Percentiles rank a stretch among this genome's conserved stretches.
Evolutionary conservation across 64 coral and sea anemone species (phyloP).

Genomic region (Pocillopora damicornis): DNA sequence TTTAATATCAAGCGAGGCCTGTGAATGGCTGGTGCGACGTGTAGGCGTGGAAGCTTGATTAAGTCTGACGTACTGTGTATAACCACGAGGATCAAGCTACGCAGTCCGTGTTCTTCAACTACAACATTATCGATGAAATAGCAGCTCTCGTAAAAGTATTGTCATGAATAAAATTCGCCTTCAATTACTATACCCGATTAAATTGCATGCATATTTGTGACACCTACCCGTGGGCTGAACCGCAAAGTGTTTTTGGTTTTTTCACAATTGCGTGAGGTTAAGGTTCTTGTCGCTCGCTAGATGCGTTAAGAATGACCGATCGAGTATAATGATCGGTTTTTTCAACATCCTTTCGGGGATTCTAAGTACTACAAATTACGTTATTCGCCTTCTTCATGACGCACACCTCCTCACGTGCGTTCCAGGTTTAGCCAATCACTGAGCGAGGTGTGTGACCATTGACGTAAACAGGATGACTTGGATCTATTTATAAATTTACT

Average conservation of each 20-base stretch:
- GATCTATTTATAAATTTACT: slow-evolving; percentile 44
- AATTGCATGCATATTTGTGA: not conserved
- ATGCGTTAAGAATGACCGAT: slow-evolving; percentile 3
- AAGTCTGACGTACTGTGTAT: slow-evolving; percentile 30
- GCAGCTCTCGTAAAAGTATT: not conserved
- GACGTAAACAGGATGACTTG: slow-evolving; percentile 34
- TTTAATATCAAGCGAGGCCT: not conserved
- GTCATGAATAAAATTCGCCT: not conserved
- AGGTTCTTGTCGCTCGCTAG: not conserved
- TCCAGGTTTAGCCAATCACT: not conserved
- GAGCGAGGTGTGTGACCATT: not conserved
- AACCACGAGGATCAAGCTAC: slow-evolving; percentile 18
- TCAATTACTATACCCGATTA: not conserved
- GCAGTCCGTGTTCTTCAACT: not conserved
- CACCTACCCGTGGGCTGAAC: slow-evolving; percentile 6
- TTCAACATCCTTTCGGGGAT: slow-evolving; percentile 17
- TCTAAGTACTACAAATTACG: slow-evolving; percentile 36
- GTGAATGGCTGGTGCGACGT: not conserved
- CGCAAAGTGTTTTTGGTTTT: too few species aligned
- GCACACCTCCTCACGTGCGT: slow-evolving; percentile 31
- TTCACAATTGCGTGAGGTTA: not conserved
- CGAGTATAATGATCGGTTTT: not conserved
- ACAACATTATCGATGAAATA: not conserved
- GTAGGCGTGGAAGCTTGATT: not conserved
- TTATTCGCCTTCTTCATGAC: slow-evolving; percentile 3